A percentile compares a stretch with the other conserved stretches of the same genome.
phyloP scores from a whole-genome alignment of 1,140 invertebrate genomes.

The Drosophila persimilis region DNA sequence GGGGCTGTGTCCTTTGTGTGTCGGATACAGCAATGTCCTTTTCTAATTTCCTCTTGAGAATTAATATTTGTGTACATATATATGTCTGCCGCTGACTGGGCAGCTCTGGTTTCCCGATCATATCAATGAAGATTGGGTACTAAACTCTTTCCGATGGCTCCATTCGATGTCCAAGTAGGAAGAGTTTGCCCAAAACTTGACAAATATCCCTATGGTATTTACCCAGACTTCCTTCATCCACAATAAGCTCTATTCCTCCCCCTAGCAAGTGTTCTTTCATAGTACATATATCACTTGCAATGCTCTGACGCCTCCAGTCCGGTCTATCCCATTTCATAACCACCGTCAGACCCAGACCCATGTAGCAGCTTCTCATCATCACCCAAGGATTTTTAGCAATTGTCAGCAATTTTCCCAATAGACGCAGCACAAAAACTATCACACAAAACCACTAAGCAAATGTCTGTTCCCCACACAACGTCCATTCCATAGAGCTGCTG shows the following conservation, averaged over 20 bases:
- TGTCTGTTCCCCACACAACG: constrained; percentile 55
- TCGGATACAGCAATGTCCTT: constrained; percentile 80
- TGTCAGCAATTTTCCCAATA: constrained; percentile 77
- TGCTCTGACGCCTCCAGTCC: constrained; percentile 15
- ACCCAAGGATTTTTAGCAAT: constrained; percentile 70
- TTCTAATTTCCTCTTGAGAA: constrained; percentile 70
- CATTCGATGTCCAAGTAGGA: constrained; percentile 21
- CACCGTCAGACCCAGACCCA: not conserved
- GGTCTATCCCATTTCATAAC: constrained; percentile 1
- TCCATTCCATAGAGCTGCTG: constrained; percentile 45
- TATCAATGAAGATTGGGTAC: constrained; percentile 15
- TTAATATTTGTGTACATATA: constrained; percentile 38
- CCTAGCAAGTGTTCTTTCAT: constrained; percentile 31
- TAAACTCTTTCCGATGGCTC: not conserved
- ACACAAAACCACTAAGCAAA: constrained; percentile 65
- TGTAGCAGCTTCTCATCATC: constrained; percentile 21
- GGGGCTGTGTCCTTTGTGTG: constrained; percentile 21
- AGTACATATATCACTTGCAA: constrained; percentile 57
- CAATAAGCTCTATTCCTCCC: constrained; percentile 24
- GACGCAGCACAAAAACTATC: constrained; percentile 67
- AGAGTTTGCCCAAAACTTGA: constrained; percentile 24
- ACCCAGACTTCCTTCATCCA: constrained; percentile 19
- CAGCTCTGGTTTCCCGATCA: constrained; percentile 16
- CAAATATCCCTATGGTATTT: constrained; percentile 18
- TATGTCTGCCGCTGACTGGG: constrained; percentile 18